Base-by-base conservation (phyloP, 2,113 vertebrate genomes). In the Steatornis caripensis region DNA sequence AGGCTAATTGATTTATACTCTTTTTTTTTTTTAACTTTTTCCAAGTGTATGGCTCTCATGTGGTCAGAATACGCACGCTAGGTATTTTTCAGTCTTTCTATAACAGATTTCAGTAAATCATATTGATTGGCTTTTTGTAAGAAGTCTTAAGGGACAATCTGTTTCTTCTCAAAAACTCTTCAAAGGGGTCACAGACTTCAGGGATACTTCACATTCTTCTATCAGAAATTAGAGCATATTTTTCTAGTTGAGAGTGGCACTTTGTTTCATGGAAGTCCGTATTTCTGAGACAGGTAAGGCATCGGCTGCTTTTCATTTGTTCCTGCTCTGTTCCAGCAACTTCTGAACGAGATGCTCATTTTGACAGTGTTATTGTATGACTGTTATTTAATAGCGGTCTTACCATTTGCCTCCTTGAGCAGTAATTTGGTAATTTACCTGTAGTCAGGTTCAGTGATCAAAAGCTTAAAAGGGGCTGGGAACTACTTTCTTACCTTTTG, bases 101-200 rank as follows among this genome's bases (percentile, higher is more conserved):
- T 36, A 86, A 88, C 7, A 87, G 64, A 85, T 93, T 82, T 84
- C 77, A 71, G 29, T 95, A 94, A 94, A 88, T 88, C 70, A 62
- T 71, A 60, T 11, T 84, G 74, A 94, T 12, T 62, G 45, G 46
- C 32, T 87, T 95, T 81, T 69, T 64, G 11, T 90, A 87, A 69
- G 46, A 83, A 74, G 13, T 86, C 87, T 81, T 81, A 75, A 91
- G 72, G 68, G 43, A 70, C 46, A 87, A 41, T 86, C 91, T 92
- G 79, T 95, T 94, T 93, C 58, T 77, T 95, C 79, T 88, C 81
- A 93, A 75, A 91, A 94, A 53, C 34, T 88, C 66, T 94, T 83
- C 90, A 95, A 58, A 87, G 49, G 46, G 57, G 18, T 77, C 51
- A 48, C 22, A 79, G 61, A 37, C 66, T 80, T 87, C 79, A 77